phyloP scores from a whole-genome alignment of 2,113 vertebrate species.

The Cynoglossus semilaevis region DNA sequence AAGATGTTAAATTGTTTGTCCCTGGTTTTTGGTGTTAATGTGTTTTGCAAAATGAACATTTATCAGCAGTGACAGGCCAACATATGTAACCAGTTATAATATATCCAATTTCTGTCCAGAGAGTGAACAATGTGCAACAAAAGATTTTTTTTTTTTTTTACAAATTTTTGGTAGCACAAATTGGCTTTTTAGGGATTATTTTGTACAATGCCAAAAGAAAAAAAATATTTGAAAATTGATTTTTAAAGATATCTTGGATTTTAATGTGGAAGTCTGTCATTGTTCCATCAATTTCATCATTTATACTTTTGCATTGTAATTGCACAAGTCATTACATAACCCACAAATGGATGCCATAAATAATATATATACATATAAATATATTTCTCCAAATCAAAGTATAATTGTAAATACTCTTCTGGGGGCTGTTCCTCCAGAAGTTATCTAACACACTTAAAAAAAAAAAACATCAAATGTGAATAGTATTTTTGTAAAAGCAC shows the following conservation, averaged over 20 bases:
- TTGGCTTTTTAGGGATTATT: constrained; percentile 13
- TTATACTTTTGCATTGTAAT: constrained; percentile 30
- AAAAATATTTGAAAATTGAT: too few species aligned
- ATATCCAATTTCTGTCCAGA: too few species aligned
- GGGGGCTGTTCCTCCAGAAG: constrained; percentile 42
- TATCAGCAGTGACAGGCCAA: too few species aligned
- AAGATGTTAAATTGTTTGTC: too few species aligned
- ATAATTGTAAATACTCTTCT: constrained; percentile 67
- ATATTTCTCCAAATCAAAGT: constrained; percentile 21
- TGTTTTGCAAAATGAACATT: too few species aligned
- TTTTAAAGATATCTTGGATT: constrained; percentile 24
- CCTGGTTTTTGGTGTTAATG: too few species aligned
- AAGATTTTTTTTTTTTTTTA: too few species aligned
- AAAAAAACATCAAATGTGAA: constrained; percentile 97
- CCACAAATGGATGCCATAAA: constrained; percentile 10
- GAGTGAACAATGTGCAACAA: too few species aligned
- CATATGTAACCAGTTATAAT: too few species aligned
- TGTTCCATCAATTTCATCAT: constrained; percentile 3
- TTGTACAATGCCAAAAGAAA: constrained; percentile 14
- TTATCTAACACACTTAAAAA: constrained; percentile 83
- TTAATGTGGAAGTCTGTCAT: constrained; percentile 9
- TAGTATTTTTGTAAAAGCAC: constrained; percentile 98
- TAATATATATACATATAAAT: background rate
- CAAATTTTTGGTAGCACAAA: constrained; percentile 67
- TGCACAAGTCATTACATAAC: constrained; percentile 52